Evolutionary conservation across 2,888 invertebrate species (phyloP).

Genomic region (Scaptomyza parva): DNA sequence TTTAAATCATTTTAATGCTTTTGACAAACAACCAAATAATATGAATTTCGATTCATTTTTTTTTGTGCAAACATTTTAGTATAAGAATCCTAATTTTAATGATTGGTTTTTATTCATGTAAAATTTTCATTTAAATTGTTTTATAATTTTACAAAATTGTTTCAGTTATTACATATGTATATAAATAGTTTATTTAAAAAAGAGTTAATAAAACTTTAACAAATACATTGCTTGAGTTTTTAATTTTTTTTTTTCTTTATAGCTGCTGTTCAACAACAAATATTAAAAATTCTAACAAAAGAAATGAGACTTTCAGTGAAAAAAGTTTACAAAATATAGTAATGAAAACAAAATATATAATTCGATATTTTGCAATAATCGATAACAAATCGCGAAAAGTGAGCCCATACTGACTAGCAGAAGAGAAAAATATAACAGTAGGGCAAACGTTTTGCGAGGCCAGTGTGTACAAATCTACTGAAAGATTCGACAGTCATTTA

Average conservation of each 20-base stretch:
- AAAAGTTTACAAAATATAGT: conserved; percentile 58
- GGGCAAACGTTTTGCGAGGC: conserved; percentile 67
- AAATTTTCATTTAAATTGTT: conserved; percentile 55
- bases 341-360: conserved; percentile 56
- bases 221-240: conserved; percentile 59
- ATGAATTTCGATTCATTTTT: conserved; percentile 46
- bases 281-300: conserved; percentile 50
- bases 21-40: conserved; percentile 49
- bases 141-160: conserved; percentile 51
- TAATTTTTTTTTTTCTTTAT: conserved; percentile 43
- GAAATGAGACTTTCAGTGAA: conserved; percentile 54
- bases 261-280: conserved; percentile 79
- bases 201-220: conserved; percentile 51
- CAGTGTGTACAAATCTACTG: conserved; percentile 50
- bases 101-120: conserved; percentile 48
- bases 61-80: conserved; percentile 55
- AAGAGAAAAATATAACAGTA: conserved; percentile 47
- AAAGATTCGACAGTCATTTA: conserved; percentile 48
- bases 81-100: conserved; percentile 43
- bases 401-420: conserved; percentile 27
- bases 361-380: conserved; percentile 65
- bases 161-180: conserved; percentile 32
- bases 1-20: conserved; percentile 19
- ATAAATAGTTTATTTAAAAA: conserved; percentile 42
- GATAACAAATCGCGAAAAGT: conserved; percentile 70